These are phyloP conservation scores for Listronotus bonariensis DNA, from an alignment of 1,140 invertebrate species.

Conservation along the genomic window DNA sequence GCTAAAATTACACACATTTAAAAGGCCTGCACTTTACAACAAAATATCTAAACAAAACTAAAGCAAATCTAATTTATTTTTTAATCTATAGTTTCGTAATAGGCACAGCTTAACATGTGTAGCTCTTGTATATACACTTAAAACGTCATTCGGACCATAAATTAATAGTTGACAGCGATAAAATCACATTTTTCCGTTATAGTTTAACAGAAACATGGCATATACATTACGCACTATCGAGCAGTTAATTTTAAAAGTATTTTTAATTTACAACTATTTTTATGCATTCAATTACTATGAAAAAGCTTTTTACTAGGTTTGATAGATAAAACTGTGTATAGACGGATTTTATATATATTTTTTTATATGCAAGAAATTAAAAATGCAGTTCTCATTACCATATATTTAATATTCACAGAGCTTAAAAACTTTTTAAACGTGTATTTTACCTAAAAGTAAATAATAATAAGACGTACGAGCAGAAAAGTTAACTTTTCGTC, in stretches of 20 bases:
- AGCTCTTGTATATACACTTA: conserved; percentile 10
- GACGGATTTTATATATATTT: no score
- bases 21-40: no score
- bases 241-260: conserved; percentile 6
- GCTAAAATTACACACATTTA: no score
- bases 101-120: conserved; percentile 4
- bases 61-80: conserved; percentile 9
- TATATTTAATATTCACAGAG: no score
- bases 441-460: no score
- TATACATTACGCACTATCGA: conserved; percentile 12
- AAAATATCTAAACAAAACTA: not conserved
- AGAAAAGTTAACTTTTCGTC: no score
- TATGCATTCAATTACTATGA: not conserved
- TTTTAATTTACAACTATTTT: conserved; percentile 5
- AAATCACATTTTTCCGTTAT: conserved; percentile 13
- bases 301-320: no score
- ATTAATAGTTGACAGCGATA: conserved; percentile 17
- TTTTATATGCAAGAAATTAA: no score
- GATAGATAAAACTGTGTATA: no score
- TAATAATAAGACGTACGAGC: no score
- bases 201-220: conserved; percentile 13
- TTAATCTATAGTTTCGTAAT: conserved; percentile 13
- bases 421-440: no score
- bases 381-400: no score
- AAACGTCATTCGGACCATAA: conserved; percentile 6